phyloP scores from a whole-genome alignment of 2,797 vertebrate genomes.

The Chrysocyon brachyurus region DNA sequence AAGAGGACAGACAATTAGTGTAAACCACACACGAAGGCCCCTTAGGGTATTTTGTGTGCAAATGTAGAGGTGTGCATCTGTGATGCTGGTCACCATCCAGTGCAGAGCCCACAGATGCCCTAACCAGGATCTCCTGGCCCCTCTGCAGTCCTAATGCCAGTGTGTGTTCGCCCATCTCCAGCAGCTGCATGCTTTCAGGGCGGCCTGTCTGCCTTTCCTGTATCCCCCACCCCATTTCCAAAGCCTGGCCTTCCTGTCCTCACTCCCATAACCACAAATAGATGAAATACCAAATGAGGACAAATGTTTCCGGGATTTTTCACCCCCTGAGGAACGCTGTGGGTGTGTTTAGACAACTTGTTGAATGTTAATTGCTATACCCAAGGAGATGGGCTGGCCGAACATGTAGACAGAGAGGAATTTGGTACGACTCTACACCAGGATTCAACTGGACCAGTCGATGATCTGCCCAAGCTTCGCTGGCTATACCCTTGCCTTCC shows the following conservation, averaged over 20 bases:
- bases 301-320: no score
- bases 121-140: no score
- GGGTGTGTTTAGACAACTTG: neutral
- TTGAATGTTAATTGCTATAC: no score
- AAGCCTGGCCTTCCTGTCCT: neutral
- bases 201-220: accelerated
- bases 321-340: accelerated
- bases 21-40: neutral
- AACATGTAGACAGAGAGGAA: accelerated
- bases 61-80: accelerated
- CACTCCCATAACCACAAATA: accelerated
- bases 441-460: accelerated
- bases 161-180: neutral
- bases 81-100: neutral
- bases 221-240: neutral
- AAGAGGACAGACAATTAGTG: neutral
- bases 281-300: neutral
- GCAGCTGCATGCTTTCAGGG: accelerated
- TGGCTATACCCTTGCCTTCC: no score
- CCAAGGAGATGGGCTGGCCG: neutral
- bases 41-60: no score
- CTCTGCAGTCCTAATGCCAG: accelerated
- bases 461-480: accelerated
- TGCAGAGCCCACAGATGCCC: accelerated
- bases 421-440: accelerated